phyloP scores from a whole-genome alignment of 2,113 vertebrate genomes.

The Oenanthe oenanthe region DNA sequence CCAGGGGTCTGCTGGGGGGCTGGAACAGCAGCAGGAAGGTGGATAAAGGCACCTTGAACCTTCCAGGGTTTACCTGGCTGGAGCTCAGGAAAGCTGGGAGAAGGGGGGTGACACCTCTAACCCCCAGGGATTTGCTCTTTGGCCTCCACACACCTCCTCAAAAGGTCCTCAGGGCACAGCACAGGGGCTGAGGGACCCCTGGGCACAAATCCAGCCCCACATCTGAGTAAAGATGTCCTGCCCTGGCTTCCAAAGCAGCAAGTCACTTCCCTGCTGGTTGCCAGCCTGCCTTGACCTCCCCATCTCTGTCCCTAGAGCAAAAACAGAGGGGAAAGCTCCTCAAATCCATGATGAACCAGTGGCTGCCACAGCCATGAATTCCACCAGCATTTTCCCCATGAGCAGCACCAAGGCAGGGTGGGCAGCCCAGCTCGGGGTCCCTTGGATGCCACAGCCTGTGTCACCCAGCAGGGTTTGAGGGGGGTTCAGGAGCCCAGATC shows the following conservation, averaged over 20 bases:
- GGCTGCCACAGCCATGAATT: not conserved
- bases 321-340: not conserved
- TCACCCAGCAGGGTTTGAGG: not conserved
- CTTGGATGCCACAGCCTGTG: fast-evolving
- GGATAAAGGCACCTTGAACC: not conserved
- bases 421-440: not conserved
- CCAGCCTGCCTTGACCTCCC: not conserved
- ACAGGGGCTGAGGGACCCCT: not conserved
- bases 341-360: not conserved
- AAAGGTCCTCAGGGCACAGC: not conserved
- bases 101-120: not conserved
- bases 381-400: not conserved
- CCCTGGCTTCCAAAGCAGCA: not conserved
- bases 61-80: not conserved
- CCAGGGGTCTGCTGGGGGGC: not conserved
- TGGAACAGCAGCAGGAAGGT: not conserved
- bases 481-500: not conserved
- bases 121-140: not conserved
- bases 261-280: not conserved
- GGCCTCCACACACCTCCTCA: not conserved
- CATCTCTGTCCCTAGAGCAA: not conserved
- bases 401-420: not conserved
- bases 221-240: not conserved
- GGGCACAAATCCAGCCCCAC: not conserved
- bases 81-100: not conserved